Evolutionary conservation across 2,113 vertebrate species (phyloP), one percentile per base, ranked within the genome.

Genomic region (Passerina amoena): DNA sequence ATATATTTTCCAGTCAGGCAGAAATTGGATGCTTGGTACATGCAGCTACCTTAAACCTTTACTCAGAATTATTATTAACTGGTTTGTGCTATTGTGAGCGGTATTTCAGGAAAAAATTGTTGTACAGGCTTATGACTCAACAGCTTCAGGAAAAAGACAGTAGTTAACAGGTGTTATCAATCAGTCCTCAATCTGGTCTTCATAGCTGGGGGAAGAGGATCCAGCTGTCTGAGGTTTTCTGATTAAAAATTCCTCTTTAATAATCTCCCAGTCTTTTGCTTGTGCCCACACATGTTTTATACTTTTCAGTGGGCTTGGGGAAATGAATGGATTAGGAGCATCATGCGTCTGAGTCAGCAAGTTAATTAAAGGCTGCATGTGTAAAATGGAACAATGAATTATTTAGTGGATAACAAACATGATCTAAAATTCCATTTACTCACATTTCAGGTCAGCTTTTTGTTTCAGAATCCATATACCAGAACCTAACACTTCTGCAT

Each of bases 351-450:
- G 94, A 97, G 91, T 97, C 95, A 92, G 90, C 96, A 94, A 97
- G 97, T 97, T 98, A 98, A 98, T 98, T 98, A 97, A 97, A 97
- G 88, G 71, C 68, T 96, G 90, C 94, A 94, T 94, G 91, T 96
- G 94, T 97, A 97, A 98, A 98, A 97, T 96, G 56, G 88, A 96
- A 94, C 92, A 95, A 95, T 98, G 96, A 98, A 98, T 98, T 98
- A 98, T 98, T 98, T 97, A 98, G 92, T 61, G 86, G 97, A 98
- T 98, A 92, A 98, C 96, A 98, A 98, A 98, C 96, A 98, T 88
- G 80, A 97, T 98, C 94, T 97, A 97, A 97, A 97, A 98, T 98
- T 97, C 97, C 96, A 98, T 98, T 97, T 98, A 90, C 85, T 96
- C 61, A 82, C 64, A 91, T 85, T 88, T 92, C 84, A 61, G 93